phyloP scores from a whole-genome alignment of 2,888 invertebrate genomes.

The Drosophila flavopinicola region DNA sequence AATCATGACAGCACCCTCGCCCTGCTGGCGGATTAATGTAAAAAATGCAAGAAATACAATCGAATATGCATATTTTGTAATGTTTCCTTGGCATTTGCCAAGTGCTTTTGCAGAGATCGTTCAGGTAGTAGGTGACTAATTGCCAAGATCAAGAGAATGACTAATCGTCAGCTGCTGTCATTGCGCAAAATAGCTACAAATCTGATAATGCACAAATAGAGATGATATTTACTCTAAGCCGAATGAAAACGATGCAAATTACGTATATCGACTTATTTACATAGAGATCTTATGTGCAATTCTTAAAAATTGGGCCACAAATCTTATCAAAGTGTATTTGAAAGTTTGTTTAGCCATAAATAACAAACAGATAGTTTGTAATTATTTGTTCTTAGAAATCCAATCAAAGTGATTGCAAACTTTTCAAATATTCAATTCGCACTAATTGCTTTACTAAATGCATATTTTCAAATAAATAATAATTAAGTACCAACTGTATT shows the following conservation, averaged over 20 bases:
- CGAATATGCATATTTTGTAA: constrained; percentile 36
- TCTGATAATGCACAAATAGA: constrained; percentile 1
- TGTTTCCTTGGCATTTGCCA: constrained; percentile 45
- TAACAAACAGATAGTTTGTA: background rate
- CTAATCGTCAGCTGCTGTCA: constrained; percentile 42
- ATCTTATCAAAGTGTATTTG: background rate
- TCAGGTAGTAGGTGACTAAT: constrained; percentile 65
- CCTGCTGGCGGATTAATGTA: constrained; percentile 48
- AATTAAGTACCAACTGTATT: background rate
- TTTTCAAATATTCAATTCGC: background rate
- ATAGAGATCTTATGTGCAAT: background rate
- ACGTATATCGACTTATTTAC: background rate
- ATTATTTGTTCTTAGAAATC: too few species aligned
- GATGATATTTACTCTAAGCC: background rate
- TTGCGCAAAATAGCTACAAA: constrained; percentile 26
- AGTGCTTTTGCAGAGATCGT: constrained; percentile 35
- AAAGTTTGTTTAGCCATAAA: background rate
- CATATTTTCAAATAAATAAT: background rate
- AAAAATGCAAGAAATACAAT: constrained; percentile 46
- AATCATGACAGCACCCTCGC: constrained; percentile 68
- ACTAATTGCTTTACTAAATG: background rate
- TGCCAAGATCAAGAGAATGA: constrained; percentile 48
- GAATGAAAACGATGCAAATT: background rate
- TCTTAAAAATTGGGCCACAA: background rate
- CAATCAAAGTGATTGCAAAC: too few species aligned